Percentiles rank a stretch among this genome's conserved stretches.
These are phyloP conservation scores for Pseudocheirus occidentalis DNA, from an alignment of 2,797 vertebrate species.

Conservation along the genomic window DNA sequence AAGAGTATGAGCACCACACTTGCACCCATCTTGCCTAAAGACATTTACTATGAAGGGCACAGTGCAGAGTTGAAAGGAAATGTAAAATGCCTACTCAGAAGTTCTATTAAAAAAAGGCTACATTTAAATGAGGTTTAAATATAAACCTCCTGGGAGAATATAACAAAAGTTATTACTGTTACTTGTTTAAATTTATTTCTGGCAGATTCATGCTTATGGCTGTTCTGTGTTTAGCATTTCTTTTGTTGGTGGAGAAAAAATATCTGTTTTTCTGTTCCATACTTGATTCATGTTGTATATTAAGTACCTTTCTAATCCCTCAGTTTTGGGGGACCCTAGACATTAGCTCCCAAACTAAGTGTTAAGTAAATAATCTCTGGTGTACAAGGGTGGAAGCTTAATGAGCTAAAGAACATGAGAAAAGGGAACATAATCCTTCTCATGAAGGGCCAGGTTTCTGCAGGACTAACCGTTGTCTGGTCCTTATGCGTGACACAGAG, in stretches of 20 bases:
- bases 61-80: background rate
- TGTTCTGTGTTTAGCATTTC: background rate
- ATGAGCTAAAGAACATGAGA: background rate
- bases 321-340: background rate
- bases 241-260: background rate
- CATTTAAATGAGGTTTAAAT: background rate
- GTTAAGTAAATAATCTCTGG: background rate
- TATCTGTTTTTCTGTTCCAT: background rate
- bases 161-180: background rate
- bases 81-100: background rate
- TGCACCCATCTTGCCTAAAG: background rate
- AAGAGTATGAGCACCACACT: background rate
- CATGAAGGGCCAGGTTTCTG: background rate
- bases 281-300: background rate
- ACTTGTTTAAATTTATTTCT: background rate
- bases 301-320: background rate
- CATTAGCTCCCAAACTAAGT: background rate
- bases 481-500: background rate
- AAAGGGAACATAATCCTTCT: background rate
- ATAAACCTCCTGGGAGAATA: background rate
- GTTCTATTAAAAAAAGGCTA: background rate
- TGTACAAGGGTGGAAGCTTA: background rate
- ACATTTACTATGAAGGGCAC: background rate
- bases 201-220: background rate
- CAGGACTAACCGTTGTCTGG: background rate